phyloP scores from a whole-genome alignment of 2,888 invertebrate species.

The Rhamnusium bicolor region DNA sequence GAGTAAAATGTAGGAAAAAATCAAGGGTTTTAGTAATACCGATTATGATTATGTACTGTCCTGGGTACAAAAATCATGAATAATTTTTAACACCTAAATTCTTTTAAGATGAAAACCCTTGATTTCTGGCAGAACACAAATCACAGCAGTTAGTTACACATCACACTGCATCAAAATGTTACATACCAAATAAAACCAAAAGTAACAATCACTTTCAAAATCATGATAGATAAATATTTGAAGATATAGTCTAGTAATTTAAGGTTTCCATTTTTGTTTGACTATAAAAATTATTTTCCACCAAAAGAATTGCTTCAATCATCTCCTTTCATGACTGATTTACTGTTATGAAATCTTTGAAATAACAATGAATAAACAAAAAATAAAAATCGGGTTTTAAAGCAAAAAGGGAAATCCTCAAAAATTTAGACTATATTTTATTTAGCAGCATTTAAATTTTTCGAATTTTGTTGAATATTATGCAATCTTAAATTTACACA shows the following conservation, averaged over 20 bases:
- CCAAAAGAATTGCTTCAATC: too few relatives aligned
- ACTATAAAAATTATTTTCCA: too few relatives aligned
- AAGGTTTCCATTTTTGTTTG: too few relatives aligned
- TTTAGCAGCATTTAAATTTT: background rate
- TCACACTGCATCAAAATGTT: background rate
- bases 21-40: conserved; percentile 25
- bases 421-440: background rate
- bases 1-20: conserved; percentile 31
- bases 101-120: conserved; percentile 22
- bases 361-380: too few relatives aligned
- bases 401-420: background rate
- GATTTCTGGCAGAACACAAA: conserved; percentile 21
- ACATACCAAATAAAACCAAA: background rate
- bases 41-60: background rate
- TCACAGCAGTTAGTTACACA: conserved; percentile 10
- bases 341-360: too few relatives aligned
- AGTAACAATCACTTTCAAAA: too few relatives aligned
- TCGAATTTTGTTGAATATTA: too few relatives aligned
- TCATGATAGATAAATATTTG: background rate
- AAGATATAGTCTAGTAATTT: too few relatives aligned
- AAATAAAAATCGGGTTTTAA: too few relatives aligned
- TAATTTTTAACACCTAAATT: background rate
- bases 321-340: too few relatives aligned
- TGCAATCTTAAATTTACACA: too few relatives aligned
- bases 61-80: background rate